These are phyloP conservation scores for Metalampra italica DNA, from an alignment of 2,888 invertebrate species.

Conservation along the genomic window DNA sequence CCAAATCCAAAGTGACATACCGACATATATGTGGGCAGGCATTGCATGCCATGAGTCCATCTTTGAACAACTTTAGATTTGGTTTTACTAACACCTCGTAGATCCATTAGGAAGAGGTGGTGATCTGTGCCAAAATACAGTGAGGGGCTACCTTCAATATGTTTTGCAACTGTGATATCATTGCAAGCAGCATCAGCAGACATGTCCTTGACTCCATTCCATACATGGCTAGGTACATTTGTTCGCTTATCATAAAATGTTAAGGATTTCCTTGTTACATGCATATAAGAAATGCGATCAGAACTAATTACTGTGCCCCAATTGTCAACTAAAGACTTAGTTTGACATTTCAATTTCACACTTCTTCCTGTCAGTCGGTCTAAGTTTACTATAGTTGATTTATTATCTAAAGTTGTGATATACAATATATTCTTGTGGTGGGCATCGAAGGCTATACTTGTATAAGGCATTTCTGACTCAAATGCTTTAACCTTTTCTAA, in stretches of 20 bases:
- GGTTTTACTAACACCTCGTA: constrained; percentile 36
- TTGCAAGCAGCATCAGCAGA: constrained; percentile 50
- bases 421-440: constrained; percentile 60
- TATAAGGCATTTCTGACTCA: constrained; percentile 51
- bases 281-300: constrained; percentile 48
- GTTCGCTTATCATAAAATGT: constrained; percentile 63
- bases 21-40: constrained; percentile 62
- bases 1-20: constrained; percentile 48
- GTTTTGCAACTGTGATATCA: constrained; percentile 45
- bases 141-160: constrained; percentile 39
- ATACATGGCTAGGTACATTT: constrained; percentile 36
- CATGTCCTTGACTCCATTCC: constrained; percentile 38
- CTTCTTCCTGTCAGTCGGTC: constrained; percentile 52
- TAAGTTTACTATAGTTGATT: constrained; percentile 55
- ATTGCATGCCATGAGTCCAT: constrained; percentile 79
- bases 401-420: constrained; percentile 47
- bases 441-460: constrained; percentile 60
- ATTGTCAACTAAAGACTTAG: constrained; percentile 43
- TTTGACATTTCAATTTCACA: constrained; percentile 40
- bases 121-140: constrained; percentile 60
- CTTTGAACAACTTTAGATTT: constrained; percentile 57
- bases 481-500: constrained; percentile 49
- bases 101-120: constrained; percentile 56
- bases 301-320: constrained; percentile 60
- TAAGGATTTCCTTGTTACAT: constrained; percentile 43